Percentiles rank a stretch among this genome's conserved stretches.
These are phyloP conservation scores for Ciconia maguari DNA, from an alignment of 2,113 vertebrate genomes.

Conservation along the genomic window DNA sequence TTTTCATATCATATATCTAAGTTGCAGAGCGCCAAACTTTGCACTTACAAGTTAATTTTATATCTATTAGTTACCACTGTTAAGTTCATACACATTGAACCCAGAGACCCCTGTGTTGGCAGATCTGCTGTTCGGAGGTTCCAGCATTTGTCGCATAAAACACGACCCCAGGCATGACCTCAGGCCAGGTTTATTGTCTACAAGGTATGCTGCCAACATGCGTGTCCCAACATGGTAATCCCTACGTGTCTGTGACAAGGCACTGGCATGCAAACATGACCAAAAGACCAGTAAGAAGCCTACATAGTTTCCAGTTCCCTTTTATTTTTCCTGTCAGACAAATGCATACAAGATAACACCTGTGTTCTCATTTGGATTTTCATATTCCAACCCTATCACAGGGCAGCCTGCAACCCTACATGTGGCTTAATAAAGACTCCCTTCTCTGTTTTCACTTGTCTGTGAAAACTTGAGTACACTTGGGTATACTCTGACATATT, in stretches of 20 bases:
- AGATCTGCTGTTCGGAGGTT: not conserved
- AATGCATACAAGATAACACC: not conserved
- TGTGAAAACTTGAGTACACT: not conserved
- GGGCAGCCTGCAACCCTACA: not conserved
- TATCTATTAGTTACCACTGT: not conserved
- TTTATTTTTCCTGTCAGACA: not conserved
- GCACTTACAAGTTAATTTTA: not conserved
- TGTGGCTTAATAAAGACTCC: not conserved
- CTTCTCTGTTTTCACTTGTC: not conserved
- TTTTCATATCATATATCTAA: not conserved
- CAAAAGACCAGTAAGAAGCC: not conserved
- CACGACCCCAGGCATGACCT: not conserved
- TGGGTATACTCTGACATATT: not conserved
- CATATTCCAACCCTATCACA: not conserved
- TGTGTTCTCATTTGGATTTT: not conserved
- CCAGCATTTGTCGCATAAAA: not conserved
- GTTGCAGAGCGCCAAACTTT: not conserved
- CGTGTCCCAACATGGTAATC: not conserved
- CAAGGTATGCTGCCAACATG: not conserved
- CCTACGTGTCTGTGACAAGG: not conserved
- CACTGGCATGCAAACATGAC: not conserved
- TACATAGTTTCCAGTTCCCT: not conserved
- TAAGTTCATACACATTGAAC: not conserved
- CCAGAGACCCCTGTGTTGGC: not conserved
- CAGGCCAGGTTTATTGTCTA: not conserved